These are phyloP conservation scores for Brachionus sp. DNA, from an alignment of 1,140 invertebrate genomes.

Conservation along the genomic window DNA sequence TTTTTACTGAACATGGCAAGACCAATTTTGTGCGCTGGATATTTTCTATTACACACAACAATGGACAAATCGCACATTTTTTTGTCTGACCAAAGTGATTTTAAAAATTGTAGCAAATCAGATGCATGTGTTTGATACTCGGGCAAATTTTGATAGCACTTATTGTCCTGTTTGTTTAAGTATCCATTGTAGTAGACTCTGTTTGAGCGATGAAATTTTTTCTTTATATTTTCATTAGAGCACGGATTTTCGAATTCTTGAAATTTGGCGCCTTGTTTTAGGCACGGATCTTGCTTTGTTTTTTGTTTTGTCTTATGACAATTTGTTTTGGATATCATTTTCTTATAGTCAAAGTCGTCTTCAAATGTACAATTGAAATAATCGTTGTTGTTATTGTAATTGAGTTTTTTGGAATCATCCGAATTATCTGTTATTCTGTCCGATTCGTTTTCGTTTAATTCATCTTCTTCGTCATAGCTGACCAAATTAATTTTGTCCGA, in stretches of 20 bases:
- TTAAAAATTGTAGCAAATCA: conserved; percentile 36
- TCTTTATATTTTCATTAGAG: neutral
- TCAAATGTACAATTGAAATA: conserved; percentile 5
- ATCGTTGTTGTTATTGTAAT: conserved; percentile 15
- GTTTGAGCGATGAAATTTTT: neutral
- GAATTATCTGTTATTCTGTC: neutral
- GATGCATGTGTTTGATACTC: conserved; percentile 17
- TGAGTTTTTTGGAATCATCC: conserved; percentile 15
- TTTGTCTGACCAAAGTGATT: conserved; percentile 44
- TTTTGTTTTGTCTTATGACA: neutral
- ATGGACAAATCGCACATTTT: conserved; percentile 47
- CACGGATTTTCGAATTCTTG: neutral
- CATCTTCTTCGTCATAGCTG: neutral
- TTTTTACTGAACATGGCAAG: conserved; percentile 46
- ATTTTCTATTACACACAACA: conserved; percentile 33
- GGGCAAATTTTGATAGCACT: neutral
- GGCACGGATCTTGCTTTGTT: neutral
- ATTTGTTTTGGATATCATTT: neutral
- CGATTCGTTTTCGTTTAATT: neutral
- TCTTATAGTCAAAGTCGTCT: neutral
- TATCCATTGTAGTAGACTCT: conserved; percentile 5
- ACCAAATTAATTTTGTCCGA: neutral
- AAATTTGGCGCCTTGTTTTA: neutral
- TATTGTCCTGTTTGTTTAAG: conserved; percentile 19
- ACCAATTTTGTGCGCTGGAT: conserved; percentile 46